Evolutionary conservation across 2,888 invertebrate species (phyloP).

Genomic region (Drosophila anceps): DNA sequence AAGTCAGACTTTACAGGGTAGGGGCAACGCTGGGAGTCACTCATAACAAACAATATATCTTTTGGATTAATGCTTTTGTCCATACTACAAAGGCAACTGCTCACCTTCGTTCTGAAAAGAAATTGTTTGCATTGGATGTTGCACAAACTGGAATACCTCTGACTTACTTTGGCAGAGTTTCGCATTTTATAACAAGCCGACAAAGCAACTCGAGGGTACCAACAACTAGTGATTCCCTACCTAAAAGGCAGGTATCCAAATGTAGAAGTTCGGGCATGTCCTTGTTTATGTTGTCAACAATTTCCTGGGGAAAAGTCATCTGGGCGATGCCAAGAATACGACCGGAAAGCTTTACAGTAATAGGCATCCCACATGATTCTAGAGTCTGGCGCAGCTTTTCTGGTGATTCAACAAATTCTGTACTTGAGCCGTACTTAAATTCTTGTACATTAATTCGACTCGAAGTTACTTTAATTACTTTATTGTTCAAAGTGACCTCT

Average conservation of each 20-base stretch:
- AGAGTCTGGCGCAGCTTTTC: slow-evolving; percentile 55
- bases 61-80: slow-evolving; percentile 68
- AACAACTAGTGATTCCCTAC: slow-evolving; percentile 30
- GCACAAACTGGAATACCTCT: too few species aligned
- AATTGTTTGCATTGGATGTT: not conserved
- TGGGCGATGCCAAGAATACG: slow-evolving; percentile 61
- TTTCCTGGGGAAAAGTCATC: slow-evolving; percentile 61
- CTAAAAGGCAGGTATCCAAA: slow-evolving; percentile 52
- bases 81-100: slow-evolving; percentile 33
- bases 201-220: slow-evolving; percentile 63
- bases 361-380: slow-evolving; percentile 60
- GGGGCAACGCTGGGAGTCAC: slow-evolving; percentile 49
- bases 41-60: slow-evolving; percentile 74
- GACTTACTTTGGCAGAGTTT: slow-evolving; percentile 23
- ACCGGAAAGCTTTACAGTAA: slow-evolving; percentile 55
- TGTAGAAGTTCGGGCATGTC: slow-evolving; percentile 57
- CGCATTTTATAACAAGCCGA: slow-evolving; percentile 67
- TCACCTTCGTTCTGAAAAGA: not conserved
- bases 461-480: slow-evolving; percentile 57
- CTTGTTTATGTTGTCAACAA: slow-evolving; percentile 56
- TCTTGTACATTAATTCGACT: slow-evolving; percentile 77
- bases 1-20: slow-evolving; percentile 38
- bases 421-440: slow-evolving; percentile 67
- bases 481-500: slow-evolving; percentile 61
- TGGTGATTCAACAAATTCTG: slow-evolving; percentile 62